Percentiles rank a stretch among this genome's conserved stretches.
Conservation (phyloP, 2,888 invertebrate species). For the Agrilus mali region DNA sequence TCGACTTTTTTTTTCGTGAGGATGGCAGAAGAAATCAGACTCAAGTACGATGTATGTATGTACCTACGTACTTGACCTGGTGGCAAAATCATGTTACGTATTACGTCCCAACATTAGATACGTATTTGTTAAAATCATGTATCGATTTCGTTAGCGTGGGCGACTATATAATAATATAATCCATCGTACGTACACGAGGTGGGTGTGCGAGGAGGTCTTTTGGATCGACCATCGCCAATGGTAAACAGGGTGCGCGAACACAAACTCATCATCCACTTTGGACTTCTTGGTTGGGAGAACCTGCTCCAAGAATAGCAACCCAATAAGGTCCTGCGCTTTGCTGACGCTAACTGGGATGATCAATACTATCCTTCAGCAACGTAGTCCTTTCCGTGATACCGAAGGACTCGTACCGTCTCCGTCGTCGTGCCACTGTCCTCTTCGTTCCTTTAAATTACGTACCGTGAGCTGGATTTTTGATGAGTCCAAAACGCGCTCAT, state of each 20-base stretch:
- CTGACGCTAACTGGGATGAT: constrained; percentile 31
- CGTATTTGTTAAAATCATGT: constrained; percentile 1
- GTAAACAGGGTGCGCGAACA: constrained; percentile 36
- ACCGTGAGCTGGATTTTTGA: constrained; percentile 18
- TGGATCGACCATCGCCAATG: constrained; percentile 28
- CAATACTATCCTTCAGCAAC: constrained; percentile 21
- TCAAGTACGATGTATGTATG: no score
- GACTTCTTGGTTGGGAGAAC: no score
- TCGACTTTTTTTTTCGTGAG: no score
- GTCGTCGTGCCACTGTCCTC: neutral
- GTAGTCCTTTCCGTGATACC: constrained; percentile 9
- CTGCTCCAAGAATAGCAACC: constrained; percentile 9
- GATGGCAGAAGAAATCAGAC: no score
- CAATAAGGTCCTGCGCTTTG: constrained; percentile 20
- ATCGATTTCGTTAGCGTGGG: constrained; percentile 4
- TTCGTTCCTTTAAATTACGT: no score
- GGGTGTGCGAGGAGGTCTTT: no score
- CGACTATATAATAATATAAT: neutral
- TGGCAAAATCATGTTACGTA: no score
- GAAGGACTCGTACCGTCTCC: constrained; percentile 11
- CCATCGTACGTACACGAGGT: no score
- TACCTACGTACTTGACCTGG: no score
- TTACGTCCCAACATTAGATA: no score
- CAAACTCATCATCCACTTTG: neutral
- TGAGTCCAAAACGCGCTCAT: constrained; percentile 54